Conservation (phyloP, 2,797 vertebrate species). For the Gadopsis bispinosus region DNA sequence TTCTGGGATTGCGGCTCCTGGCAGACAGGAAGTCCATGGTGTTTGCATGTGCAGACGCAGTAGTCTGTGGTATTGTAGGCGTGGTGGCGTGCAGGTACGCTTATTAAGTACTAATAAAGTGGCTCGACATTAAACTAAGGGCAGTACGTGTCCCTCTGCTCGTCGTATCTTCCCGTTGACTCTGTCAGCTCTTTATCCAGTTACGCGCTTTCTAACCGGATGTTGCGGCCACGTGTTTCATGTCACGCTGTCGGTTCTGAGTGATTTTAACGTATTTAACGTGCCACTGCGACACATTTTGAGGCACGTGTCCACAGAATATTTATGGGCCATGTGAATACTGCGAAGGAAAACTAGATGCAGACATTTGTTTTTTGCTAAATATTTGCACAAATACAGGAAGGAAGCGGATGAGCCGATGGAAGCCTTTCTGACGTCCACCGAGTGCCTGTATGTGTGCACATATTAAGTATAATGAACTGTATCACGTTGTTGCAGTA, state of each 20-base stretch:
- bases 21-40: constrained; percentile 12
- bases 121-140: constrained; percentile 11
- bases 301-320: neutral
- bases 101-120: constrained; percentile 12
- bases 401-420: neutral
- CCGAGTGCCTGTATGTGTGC: neutral
- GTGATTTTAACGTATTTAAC: neutral
- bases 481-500: neutral
- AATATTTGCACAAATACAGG: constrained; percentile 5
- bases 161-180: neutral
- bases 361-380: neutral
- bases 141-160: constrained; percentile 18
- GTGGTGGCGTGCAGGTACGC: neutral
- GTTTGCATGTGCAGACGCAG: neutral
- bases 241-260: neutral
- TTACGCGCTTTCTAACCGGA: constrained; percentile 6
- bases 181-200: neutral
- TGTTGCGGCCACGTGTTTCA: neutral
- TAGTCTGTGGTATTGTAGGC: neutral
- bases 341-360: neutral
- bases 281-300: neutral
- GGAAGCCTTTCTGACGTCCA: neutral
- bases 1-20: neutral
- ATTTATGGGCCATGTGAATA: neutral
- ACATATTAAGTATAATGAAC: neutral